Conservation (phyloP, 2,888 invertebrate species). For the Tetragonula carbonaria region DNA sequence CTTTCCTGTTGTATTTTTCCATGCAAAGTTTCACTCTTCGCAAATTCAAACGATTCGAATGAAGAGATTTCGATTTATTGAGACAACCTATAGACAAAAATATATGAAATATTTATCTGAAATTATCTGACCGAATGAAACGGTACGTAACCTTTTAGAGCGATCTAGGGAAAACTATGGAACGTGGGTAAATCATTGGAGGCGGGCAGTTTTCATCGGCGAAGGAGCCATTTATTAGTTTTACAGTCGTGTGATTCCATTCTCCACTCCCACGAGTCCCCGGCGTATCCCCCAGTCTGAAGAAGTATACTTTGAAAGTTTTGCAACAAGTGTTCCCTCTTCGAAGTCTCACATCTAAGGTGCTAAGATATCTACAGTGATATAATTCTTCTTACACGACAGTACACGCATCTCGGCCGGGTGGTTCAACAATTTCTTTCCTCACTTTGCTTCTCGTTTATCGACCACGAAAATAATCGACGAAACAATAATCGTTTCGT, state of each 20-base stretch:
- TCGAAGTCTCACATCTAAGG: conserved; percentile 73
- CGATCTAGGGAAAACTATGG: too few relatives aligned
- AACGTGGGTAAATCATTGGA: background rate
- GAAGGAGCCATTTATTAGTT: conserved; percentile 55
- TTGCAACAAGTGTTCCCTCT: conserved; percentile 63
- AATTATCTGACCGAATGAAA: too few relatives aligned
- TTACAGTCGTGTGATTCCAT: conserved; percentile 54
- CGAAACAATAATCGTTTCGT: background rate
- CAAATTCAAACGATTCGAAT: too few relatives aligned
- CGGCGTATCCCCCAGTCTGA: conserved; percentile 37
- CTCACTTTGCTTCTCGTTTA: conserved; percentile 9
- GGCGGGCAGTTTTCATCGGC: conserved; percentile 33
- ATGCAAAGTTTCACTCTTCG: too few relatives aligned
- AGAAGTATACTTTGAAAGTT: conserved; percentile 59
- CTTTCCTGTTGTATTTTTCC: too few relatives aligned
- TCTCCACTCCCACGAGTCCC: conserved; percentile 40
- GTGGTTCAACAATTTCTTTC: conserved; percentile 43
- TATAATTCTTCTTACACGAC: conserved; percentile 73
- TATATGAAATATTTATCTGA: too few relatives aligned
- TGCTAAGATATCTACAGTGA: conserved; percentile 83
- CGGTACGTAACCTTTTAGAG: too few relatives aligned
- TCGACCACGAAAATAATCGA: conserved; percentile 7
- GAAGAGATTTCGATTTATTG: too few relatives aligned
- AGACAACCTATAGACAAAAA: too few relatives aligned
- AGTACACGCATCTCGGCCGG: conserved; percentile 60